phyloP scores from a whole-genome alignment of 1,140 invertebrate genomes.

The Drosophila albomicans region DNA sequence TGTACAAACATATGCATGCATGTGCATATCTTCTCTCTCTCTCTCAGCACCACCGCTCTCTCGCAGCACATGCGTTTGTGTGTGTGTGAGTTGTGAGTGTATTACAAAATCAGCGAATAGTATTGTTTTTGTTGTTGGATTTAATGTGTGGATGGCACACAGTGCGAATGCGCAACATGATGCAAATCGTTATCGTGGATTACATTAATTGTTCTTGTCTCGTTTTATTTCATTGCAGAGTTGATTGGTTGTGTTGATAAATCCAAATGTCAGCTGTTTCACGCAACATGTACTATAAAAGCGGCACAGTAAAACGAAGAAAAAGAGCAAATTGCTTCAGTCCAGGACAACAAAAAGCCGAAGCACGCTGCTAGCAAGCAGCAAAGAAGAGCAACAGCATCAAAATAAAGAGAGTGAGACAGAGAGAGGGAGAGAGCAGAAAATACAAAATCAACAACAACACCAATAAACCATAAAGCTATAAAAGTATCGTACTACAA shows the following conservation, averaged over 20 bases:
- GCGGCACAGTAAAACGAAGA: slow-evolving; percentile 73
- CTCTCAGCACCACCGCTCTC: not conserved
- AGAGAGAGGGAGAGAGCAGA: not conserved
- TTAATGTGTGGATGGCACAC: slow-evolving; percentile 9
- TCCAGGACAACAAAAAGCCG: slow-evolving; percentile 51
- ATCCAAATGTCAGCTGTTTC: slow-evolving; percentile 77
- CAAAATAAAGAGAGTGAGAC: slow-evolving; percentile 16
- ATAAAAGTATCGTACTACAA: not conserved
- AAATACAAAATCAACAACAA: slow-evolving; percentile 13
- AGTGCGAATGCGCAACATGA: slow-evolving; percentile 70
- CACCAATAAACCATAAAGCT: slow-evolving; percentile 1
- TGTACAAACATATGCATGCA: slow-evolving; percentile 29
- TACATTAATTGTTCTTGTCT: not conserved
- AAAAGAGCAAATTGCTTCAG: slow-evolving; percentile 73
- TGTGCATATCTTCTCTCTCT: slow-evolving; percentile 9
- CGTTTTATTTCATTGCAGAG: slow-evolving; percentile 32
- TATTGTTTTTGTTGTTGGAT: slow-evolving; percentile 4
- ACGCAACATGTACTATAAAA: slow-evolving; percentile 79
- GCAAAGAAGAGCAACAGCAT: slow-evolving; percentile 23
- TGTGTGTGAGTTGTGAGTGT: slow-evolving; percentile 13
- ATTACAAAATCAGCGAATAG: slow-evolving; percentile 26
- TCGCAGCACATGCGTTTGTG: not conserved
- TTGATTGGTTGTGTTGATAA: slow-evolving; percentile 36
- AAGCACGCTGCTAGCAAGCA: slow-evolving; percentile 63
- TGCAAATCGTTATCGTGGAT: slow-evolving; percentile 11